phyloP scores from a whole-genome alignment of 2,888 invertebrate species.

The Therioaphis trifolii region DNA sequence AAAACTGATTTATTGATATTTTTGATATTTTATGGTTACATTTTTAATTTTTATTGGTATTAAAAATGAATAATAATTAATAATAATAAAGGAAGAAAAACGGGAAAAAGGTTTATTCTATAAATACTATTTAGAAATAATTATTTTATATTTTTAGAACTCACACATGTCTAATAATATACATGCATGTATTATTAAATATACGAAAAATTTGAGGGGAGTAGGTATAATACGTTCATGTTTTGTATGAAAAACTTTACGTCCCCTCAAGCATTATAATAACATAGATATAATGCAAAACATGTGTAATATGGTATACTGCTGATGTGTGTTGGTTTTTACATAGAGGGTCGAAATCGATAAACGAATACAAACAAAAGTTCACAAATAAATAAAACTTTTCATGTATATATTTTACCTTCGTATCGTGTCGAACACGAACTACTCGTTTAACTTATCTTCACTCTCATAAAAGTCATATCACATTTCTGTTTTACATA shows the following conservation, averaged over 20 bases:
- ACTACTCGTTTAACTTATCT: constrained; percentile 61
- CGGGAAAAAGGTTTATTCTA: no score
- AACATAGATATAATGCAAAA: constrained; percentile 14
- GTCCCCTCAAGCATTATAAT: constrained; percentile 52
- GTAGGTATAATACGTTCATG: background rate
- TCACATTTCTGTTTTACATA: constrained; percentile 12
- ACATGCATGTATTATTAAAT: background rate
- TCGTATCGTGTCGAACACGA: constrained; percentile 20
- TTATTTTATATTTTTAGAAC: no score
- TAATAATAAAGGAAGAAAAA: no score
- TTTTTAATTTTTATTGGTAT: no score
- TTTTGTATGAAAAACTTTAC: constrained; percentile 41
- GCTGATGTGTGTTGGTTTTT: constrained; percentile 17
- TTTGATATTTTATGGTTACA: no score
- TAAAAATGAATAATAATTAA: no score
- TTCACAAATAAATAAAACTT: constrained; percentile 62
- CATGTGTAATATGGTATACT: constrained; percentile 41
- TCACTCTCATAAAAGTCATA: constrained; percentile 53
- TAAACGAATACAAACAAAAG: constrained; percentile 56
- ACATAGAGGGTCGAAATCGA: constrained; percentile 55
- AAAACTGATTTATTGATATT: no score
- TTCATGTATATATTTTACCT: constrained; percentile 37
- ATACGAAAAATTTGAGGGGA: background rate
- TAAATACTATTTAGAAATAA: no score
- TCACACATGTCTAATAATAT: background rate